Percentiles rank a stretch among this genome's conserved stretches.
Conservation (phyloP, 2,113 vertebrate species). For the Ivindomyrus marchei region DNA sequence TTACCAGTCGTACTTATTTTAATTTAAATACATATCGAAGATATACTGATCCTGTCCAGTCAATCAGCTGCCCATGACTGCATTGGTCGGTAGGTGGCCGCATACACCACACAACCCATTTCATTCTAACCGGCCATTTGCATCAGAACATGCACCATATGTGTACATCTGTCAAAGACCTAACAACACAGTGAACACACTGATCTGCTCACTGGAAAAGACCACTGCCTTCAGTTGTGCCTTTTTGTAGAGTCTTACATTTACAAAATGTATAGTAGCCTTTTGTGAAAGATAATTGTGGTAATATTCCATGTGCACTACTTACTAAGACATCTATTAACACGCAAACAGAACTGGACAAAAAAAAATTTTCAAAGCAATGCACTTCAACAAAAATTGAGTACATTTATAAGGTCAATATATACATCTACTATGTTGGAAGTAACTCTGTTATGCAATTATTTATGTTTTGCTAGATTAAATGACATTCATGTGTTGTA, state of each 20-base stretch:
- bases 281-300: neutral
- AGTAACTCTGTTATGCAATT: too few relatives aligned
- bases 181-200: neutral
- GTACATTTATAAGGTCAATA: too few relatives aligned
- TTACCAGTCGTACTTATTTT: neutral
- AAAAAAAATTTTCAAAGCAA: neutral
- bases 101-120: neutral
- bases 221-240: neutral
- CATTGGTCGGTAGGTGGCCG: neutral
- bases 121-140: neutral
- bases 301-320: neutral
- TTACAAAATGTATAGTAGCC: neutral
- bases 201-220: neutral
- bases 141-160: neutral
- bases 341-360: neutral
- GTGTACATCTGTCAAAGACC: neutral
- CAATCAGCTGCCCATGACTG: neutral
- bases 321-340: neutral
- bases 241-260: neutral
- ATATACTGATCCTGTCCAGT: neutral
- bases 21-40: neutral
- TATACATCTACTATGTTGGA: too few relatives aligned
- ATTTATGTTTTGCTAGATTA: too few relatives aligned
- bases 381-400: neutral
- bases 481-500: too few relatives aligned